phyloP scores from a whole-genome alignment of 2,113 vertebrate species.

The Dunckerocampus dactyliophorus region DNA sequence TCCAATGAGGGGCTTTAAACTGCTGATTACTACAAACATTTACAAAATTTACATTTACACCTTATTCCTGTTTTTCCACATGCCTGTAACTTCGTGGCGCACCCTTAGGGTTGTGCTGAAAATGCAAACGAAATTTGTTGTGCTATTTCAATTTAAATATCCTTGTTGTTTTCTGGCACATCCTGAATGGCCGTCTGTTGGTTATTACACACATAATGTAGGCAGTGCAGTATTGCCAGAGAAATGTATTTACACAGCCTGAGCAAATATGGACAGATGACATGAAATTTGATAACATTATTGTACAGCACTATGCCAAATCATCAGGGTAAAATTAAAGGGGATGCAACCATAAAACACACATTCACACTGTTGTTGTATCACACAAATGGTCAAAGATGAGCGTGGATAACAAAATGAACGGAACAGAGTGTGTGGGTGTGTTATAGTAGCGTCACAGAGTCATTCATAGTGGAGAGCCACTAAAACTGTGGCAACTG shows the following conservation, averaged over 20 bases:
- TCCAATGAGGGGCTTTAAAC: too few species aligned
- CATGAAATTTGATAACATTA: background rate
- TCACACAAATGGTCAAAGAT: slow-evolving; percentile 8
- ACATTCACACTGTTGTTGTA: background rate
- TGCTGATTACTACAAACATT: too few species aligned
- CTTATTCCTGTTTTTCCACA: too few species aligned
- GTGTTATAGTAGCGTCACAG: background rate
- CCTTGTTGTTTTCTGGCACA: background rate
- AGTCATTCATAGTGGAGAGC: too few species aligned
- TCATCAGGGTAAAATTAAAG: slow-evolving; percentile 27
- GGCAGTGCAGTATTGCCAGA: background rate
- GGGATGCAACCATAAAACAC: slow-evolving; percentile 48
- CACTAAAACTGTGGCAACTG: too few species aligned
- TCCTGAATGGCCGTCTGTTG: background rate
- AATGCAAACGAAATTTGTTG: too few species aligned
- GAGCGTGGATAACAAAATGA: slow-evolving; percentile 30
- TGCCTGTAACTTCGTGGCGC: too few species aligned
- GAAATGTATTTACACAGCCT: background rate
- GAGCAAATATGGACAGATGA: background rate
- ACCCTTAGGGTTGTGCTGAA: too few species aligned
- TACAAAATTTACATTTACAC: too few species aligned
- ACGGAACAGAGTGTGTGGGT: background rate
- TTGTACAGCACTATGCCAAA: background rate
- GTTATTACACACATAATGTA: background rate
- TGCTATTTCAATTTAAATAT: background rate